A percentile compares a stretch with the other conserved stretches of the same genome.
phyloP scores from a whole-genome alignment of 2,113 vertebrate species.

The Oceanites oceanicus region DNA sequence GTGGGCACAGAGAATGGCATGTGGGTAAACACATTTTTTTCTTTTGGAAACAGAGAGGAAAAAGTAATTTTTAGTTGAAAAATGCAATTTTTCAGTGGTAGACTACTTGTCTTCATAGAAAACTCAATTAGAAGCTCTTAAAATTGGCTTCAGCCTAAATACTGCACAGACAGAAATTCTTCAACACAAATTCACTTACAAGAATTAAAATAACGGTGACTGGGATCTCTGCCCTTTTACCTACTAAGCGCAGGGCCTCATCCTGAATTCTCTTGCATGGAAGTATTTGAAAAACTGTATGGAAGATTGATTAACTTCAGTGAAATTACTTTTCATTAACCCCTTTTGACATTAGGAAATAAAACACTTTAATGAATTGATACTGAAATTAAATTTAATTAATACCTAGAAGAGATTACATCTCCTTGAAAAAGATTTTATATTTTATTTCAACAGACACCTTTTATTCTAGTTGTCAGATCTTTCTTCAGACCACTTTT shows the following conservation, averaged over 20 bases:
- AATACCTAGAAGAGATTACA: not conserved
- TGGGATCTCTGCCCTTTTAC: not conserved
- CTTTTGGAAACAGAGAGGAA: not conserved
- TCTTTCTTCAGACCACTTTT: not conserved
- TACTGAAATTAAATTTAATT: constrained; percentile 14
- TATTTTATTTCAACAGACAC: not conserved
- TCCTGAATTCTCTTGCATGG: not conserved
- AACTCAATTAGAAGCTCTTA: not conserved
- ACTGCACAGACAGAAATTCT: not conserved
- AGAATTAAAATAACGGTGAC: not conserved
- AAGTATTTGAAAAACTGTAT: not conserved
- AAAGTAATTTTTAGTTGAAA: not conserved
- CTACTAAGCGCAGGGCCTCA: not conserved
- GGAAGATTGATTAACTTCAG: not conserved
- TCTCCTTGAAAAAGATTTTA: not conserved
- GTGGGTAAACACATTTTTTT: not conserved
- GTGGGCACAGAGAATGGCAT: not conserved
- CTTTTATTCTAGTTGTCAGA: not conserved
- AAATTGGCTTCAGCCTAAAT: not conserved
- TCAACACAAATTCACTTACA: not conserved
- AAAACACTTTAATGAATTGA: not conserved
- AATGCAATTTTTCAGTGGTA: not conserved
- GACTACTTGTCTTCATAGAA: not conserved
- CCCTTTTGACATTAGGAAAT: constrained; percentile 7
- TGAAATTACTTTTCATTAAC: constrained; percentile 5